phyloP scores from a whole-genome alignment of 2,113 vertebrate genomes.

The Pangasianodon gigas region DNA sequence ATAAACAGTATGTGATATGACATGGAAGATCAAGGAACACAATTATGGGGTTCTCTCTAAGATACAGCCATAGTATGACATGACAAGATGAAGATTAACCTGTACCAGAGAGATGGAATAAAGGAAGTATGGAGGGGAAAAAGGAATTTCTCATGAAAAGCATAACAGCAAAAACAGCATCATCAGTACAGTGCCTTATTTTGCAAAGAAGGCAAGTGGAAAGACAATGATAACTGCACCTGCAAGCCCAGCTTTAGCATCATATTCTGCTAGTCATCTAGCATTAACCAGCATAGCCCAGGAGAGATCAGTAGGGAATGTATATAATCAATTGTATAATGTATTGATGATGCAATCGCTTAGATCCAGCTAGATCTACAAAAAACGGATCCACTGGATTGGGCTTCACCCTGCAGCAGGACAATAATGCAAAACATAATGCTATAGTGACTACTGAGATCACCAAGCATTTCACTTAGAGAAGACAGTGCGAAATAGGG shows the following conservation, averaged over 20 bases:
- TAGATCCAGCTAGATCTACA: background rate
- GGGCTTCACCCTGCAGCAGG: no score
- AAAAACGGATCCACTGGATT: background rate
- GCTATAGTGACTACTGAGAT: no score
- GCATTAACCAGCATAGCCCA: background rate
- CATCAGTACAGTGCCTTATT: background rate
- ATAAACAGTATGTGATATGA: background rate
- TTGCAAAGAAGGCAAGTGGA: background rate
- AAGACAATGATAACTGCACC: background rate
- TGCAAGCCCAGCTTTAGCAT: background rate
- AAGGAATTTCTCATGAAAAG: background rate
- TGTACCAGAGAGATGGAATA: background rate
- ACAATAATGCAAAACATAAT: no score
- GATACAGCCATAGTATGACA: background rate
- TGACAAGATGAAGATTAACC: background rate
- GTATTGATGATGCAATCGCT: background rate
- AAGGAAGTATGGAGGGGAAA: background rate
- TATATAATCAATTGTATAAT: background rate
- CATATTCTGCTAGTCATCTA: background rate
- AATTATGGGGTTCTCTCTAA: background rate
- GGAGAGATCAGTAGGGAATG: background rate
- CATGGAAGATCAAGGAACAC: background rate
- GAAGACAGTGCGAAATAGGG: no score
- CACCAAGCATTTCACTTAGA: no score
- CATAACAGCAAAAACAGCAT: no score